Percentiles rank a stretch among this genome's conserved stretches.
Conservation (phyloP, 2,888 invertebrate species). For the Cephus pulcher region DNA sequence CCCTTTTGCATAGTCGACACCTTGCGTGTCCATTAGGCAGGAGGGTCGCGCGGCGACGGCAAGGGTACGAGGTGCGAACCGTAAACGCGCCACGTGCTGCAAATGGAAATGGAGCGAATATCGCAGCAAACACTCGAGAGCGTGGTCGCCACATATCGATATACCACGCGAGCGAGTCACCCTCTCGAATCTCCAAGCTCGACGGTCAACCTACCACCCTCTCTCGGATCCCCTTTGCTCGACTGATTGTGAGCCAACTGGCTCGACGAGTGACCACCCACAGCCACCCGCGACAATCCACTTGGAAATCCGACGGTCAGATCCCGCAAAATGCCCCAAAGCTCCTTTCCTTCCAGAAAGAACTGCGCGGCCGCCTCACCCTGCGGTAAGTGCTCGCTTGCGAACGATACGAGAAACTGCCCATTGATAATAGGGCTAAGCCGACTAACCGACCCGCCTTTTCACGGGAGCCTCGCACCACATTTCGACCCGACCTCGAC, state of each 20-base stretch:
- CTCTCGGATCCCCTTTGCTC: constrained; percentile 5
- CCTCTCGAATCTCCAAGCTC: constrained; percentile 42
- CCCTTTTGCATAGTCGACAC: constrained; percentile 59
- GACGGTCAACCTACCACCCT: constrained; percentile 33
- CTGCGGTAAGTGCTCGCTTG: too few species aligned
- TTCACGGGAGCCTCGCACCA: too few species aligned
- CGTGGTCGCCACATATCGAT: constrained; percentile 51
- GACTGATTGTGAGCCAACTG: not conserved
- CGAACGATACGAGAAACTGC: not conserved
- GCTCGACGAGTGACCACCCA: not conserved
- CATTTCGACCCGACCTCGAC: too few species aligned
- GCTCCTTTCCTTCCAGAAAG: constrained; percentile 45
- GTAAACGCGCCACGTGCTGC: constrained; percentile 64
- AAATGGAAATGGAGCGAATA: constrained; percentile 65
- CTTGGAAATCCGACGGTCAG: constrained; percentile 59
- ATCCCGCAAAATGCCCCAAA: constrained; percentile 59
- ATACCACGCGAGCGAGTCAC: constrained; percentile 47
- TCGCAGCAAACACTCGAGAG: constrained; percentile 62
- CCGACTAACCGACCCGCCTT: not conserved
- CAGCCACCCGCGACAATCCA: constrained; percentile 32
- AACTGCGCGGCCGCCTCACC: too few species aligned
- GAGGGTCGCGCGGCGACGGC: constrained; percentile 17
- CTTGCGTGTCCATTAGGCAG: constrained; percentile 62
- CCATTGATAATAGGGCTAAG: not conserved
- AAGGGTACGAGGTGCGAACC: constrained; percentile 59